Conservation (phyloP, 1,140 invertebrate species). For the Battus philenor region DNA sequence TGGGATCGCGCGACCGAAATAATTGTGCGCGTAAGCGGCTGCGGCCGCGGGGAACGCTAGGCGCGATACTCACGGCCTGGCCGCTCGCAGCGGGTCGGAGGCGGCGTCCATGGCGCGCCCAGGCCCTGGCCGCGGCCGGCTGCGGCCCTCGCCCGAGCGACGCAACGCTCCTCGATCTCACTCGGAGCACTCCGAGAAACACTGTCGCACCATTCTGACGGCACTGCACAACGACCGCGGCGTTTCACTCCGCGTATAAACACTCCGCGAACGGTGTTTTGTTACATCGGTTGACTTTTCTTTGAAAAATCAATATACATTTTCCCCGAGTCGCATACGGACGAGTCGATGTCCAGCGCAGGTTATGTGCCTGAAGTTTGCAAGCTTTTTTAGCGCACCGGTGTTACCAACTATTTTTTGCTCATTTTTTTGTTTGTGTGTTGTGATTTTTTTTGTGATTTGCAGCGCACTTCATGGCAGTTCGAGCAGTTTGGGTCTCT, state of each 20-base stretch:
- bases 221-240: constrained; percentile 66
- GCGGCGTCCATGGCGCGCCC: constrained; percentile 70
- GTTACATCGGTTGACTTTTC: constrained; percentile 76
- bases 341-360: constrained; percentile 78
- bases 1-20: constrained; percentile 60
- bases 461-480: constrained; percentile 59
- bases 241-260: constrained; percentile 70
- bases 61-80: constrained; percentile 69
- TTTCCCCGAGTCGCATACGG: constrained; percentile 75
- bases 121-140: constrained; percentile 65
- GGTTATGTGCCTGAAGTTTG: constrained; percentile 77
- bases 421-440: constrained; percentile 74
- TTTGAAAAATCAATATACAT: constrained; percentile 78
- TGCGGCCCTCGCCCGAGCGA: constrained; percentile 66
- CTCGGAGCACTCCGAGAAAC: constrained; percentile 63
- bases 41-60: constrained; percentile 26
- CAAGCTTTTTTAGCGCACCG: constrained; percentile 77
- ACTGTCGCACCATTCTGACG: constrained; percentile 70
- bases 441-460: constrained; percentile 75
- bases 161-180: constrained; percentile 71
- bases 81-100: constrained; percentile 65
- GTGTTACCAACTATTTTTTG: constrained; percentile 78
- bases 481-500: constrained; percentile 50
- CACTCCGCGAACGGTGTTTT: constrained; percentile 75
- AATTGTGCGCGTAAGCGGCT: constrained; percentile 36